Base-by-base conservation (phyloP, 2,797 vertebrate species). In the Coccyzus lansbergi region DNA sequence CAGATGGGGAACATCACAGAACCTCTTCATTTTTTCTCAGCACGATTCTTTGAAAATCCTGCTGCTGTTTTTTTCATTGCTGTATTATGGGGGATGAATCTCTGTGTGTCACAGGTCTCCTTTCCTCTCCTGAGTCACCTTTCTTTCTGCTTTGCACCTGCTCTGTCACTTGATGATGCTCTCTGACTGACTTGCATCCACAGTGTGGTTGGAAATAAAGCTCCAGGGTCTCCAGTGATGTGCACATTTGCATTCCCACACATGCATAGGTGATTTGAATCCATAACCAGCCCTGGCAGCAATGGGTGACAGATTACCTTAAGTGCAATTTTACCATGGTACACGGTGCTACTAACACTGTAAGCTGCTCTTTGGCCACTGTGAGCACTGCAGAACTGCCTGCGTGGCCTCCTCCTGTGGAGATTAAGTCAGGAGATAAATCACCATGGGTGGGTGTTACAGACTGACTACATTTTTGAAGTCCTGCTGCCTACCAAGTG, bases 401-500 rank as follows among this genome's bases (percentile, higher is more conserved):
- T 46, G 65, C 33, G 34, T 18, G 80, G 71, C 60, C 71, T 84
- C 21, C 28, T 81, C 12, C 72, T 71, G 15, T 6, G 7, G 74
- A 80, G 60, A 84, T 90, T 46, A 86, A 53, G 31, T 49, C 34
- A 51, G 59, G 13, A 80, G 51, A 89, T 59, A 89, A 91, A 81
- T 89, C 58, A 81, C 34, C 48, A 12, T n/a, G 42, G 49, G 49
- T 64, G 60, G 46, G 20, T 51, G 94, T 81, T 89, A 88, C 89
- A 76, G 34, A 69, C 52, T 86, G 63, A 8, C 19, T 71, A 69
- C 6, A n/a, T 78, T 63, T 86, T 83, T 80, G 11, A 92, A 89
- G 75, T 55, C 72, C 55, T 68, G n/a, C 31, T 88, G 62, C 40
- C 28, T 81, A 81, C 62, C 4, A 7, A 67, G 58, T 42, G 16